Base-by-base conservation (phyloP, 2,888 invertebrate genomes). In the Therioaphis trifolii region DNA sequence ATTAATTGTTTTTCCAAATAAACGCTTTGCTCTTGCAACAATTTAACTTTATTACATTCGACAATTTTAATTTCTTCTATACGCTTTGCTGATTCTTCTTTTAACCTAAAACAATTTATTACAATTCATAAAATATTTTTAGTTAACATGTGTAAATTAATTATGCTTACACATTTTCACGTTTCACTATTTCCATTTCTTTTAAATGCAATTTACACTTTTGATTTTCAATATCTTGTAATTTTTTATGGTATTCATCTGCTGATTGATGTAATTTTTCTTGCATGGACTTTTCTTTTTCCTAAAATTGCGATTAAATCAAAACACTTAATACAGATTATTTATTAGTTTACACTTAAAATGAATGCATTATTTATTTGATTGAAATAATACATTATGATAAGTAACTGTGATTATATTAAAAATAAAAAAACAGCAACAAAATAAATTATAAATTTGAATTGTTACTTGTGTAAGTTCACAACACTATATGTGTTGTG, bases 111-210 rank as follows among this genome's bases (percentile, higher is more conserved):
- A 63, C 4, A 0, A 52, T 40, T 0, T 5, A 63, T 52, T 52
- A 15, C 49, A 11, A 15, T 29, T 21, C 14, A n/a, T 49, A 52
- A 43, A 69, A 21, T 21, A 14, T 4, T 4, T 7, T 18, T 24
- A 61, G 2, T 35, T 66, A 15, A 0, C 15, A 43, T 9, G 18
- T 27, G 11, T 1, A n/a, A 35, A 66, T 21, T 5, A 35, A 24
- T n/a, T n/a, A n/a, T n/a, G 58, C 46, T 52, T n/a, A 82, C 74
- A 52, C 46, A 74, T 74, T 52, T 82, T 82, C 82, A 40, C 18
- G 24, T 2, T 11, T 82, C 4, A 72, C 40, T 40, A 82, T 63
- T 40, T 82, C 27, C 7, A 52, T 82, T 82, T 82, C 82, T 74
- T 63, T 82, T 72, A 52, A 27, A 24, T 5, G 21, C 40, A 82